phyloP scores from a whole-genome alignment of 2,797 vertebrate species.

The Pipistrellus pygmaeus region DNA sequence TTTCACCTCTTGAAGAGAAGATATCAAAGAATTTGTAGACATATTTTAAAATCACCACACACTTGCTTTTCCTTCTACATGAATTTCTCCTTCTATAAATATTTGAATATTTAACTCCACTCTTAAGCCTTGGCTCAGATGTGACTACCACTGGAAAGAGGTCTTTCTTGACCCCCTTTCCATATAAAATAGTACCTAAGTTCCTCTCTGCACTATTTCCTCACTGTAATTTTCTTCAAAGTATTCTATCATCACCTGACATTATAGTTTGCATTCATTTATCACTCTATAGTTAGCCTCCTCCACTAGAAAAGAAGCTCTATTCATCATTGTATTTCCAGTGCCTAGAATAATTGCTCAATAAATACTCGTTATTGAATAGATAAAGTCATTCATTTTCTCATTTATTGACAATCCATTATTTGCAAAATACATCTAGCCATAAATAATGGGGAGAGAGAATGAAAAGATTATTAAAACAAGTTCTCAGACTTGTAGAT shows the following conservation, averaged over 20 bases:
- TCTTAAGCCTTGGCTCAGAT: conserved; percentile 23
- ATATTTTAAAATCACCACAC: conserved; percentile 31
- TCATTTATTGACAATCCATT: background rate
- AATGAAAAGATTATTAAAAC: conserved; percentile 39
- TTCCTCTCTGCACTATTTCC: background rate
- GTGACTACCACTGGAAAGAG: conserved; percentile 1
- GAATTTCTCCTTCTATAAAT: background rate
- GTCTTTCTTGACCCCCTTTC: background rate
- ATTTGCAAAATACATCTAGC: background rate
- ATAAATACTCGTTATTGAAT: conserved; percentile 33
- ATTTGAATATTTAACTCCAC: conserved; percentile 26
- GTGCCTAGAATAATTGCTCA: background rate
- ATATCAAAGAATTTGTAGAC: background rate
- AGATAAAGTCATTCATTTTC: background rate
- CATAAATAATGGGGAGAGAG: background rate
- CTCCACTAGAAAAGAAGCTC: conserved; percentile 7
- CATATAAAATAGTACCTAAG: background rate
- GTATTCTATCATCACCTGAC: background rate
- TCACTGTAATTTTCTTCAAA: conserved; percentile 39
- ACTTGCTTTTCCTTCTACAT: conserved; percentile 6
- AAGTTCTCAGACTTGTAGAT: conserved; percentile 7
- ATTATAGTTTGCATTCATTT: background rate
- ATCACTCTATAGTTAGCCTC: background rate
- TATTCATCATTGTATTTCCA: background rate
- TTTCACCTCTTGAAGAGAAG: conserved; percentile 5